Evolutionary conservation across 2,113 vertebrate species (phyloP).

Genomic region (Bolborhynchus lineola): DNA sequence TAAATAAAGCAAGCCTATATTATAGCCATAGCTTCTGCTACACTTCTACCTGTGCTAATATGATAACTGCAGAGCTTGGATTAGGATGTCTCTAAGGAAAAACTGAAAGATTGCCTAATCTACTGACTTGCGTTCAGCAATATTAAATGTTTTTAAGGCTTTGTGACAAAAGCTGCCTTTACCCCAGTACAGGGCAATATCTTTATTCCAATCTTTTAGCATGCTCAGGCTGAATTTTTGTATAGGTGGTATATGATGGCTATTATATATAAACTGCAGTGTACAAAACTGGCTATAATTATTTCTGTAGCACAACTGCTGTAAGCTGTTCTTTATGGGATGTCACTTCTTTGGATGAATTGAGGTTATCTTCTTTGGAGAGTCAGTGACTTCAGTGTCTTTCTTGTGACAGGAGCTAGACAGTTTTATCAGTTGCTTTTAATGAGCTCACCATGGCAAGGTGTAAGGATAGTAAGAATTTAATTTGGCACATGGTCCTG

Average conservation of each 20-base stretch:
- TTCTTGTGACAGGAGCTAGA: slow-evolving; percentile 22
- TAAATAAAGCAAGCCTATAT: slow-evolving; percentile 9
- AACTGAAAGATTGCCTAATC: slow-evolving; percentile 42
- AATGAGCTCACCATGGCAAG: slow-evolving; percentile 10
- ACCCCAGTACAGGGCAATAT: background rate
- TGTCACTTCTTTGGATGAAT: slow-evolving; percentile 12
- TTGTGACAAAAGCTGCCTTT: slow-evolving; percentile 32
- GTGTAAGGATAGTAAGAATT: background rate
- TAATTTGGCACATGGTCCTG: background rate
- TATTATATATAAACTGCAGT: slow-evolving; percentile 17
- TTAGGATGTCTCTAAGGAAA: slow-evolving; percentile 12
- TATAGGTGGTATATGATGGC: background rate
- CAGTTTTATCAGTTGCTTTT: slow-evolving; percentile 25
- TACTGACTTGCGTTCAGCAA: background rate
- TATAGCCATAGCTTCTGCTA: background rate
- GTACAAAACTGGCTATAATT: slow-evolving; percentile 43
- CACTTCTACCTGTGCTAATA: background rate
- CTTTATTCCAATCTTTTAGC: slow-evolving; percentile 17
- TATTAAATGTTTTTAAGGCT: slow-evolving; percentile 33
- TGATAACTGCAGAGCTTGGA: slow-evolving; percentile 8
- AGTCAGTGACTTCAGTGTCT: slow-evolving; percentile 14
- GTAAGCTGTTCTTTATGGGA: background rate
- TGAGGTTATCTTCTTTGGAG: slow-evolving; percentile 31
- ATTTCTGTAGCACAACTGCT: slow-evolving; percentile 27
- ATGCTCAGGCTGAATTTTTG: slow-evolving; percentile 16